These are phyloP conservation scores for Erannis defoliaria DNA, from an alignment of 2,888 invertebrate species.

Conservation along the genomic window DNA sequence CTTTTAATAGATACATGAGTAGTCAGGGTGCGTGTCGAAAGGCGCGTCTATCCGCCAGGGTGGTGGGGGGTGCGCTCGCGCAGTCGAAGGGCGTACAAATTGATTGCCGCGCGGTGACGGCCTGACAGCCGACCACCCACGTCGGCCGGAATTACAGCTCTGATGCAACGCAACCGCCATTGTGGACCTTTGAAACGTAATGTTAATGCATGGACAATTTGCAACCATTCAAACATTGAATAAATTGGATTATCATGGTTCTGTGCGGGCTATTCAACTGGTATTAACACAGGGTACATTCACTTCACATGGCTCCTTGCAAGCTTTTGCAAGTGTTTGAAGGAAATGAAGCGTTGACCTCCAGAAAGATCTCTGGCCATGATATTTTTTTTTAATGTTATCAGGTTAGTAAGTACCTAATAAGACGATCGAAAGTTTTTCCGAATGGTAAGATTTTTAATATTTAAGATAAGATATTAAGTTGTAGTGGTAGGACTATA, in stretches of 20 bases:
- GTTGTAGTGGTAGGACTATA: too few species aligned
- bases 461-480: too few species aligned
- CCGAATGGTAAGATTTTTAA: too few species aligned
- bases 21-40: conserved; percentile 79
- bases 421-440: too few species aligned
- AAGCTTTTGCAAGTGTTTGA: not conserved
- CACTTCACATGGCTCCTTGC: not conserved
- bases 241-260: conserved; percentile 52
- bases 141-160: conserved; percentile 56
- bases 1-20: conserved; percentile 60
- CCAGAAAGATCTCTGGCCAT: not conserved
- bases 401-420: too few species aligned
- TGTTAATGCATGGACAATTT: conserved; percentile 54
- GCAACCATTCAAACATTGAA: conserved; percentile 57
- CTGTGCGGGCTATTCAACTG: conserved; percentile 17
- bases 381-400: too few species aligned
- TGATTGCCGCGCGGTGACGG: conserved; percentile 77
- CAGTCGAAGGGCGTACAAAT: conserved; percentile 80
- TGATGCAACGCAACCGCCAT: conserved; percentile 61
- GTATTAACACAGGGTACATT: not conserved
- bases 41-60: conserved; percentile 63
- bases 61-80: conserved; percentile 57
- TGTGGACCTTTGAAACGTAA: conserved; percentile 48
- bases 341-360: not conserved
- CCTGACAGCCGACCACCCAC: conserved; percentile 78